Evolutionary conservation across 2,113 vertebrate genomes (phyloP), one percentile per base, ranked within the genome.

Genomic region (Pycnonotus jocosus): DNA sequence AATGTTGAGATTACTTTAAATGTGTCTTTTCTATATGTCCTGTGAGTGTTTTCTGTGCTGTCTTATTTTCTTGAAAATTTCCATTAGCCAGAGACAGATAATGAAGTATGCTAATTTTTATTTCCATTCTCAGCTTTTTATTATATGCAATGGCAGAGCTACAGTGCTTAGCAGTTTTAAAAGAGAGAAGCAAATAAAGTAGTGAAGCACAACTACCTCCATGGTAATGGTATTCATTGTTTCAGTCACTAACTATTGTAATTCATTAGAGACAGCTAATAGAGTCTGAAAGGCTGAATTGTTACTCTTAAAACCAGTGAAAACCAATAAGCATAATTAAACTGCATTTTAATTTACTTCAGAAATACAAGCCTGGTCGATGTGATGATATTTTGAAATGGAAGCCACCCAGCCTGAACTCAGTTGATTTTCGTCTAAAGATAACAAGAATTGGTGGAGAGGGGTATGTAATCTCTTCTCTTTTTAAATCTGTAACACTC

Each of bases 361-460:
- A 99, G 99, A 99, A 98, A 97, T 99, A 99, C 97, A 99, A 99
- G 93, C 96, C 99, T 37, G 99, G 99, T 80, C 98, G 99, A 82
- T 99, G 99, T 96, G 99, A 99, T 88, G 99, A 99, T 91, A 99
- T 99, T 97, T 98, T 99, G 91, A 99, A 99, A 97, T 99, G 99
- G 99, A 99, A 99, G 94, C 99, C 99, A 65, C 99, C 99, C 60
- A 99, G 99, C 97, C 98, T 98, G 95, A 99, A 99, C 98, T 99
- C 99, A 15, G 99, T 99, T 91, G 99, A 99, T 98, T 99, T 99
- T 97, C 99, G 99, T 88, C 98, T 99, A 82, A 99, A 99, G 97
- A 99, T 99, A 98, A 98, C 98, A 95, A 99, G 98, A 98, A 98
- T 99, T 91, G 99, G 99, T 96, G 99, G 99, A 98, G 99, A 99